Conservation (phyloP, 2,797 vertebrate genomes). For the Mastacembelus armatus region DNA sequence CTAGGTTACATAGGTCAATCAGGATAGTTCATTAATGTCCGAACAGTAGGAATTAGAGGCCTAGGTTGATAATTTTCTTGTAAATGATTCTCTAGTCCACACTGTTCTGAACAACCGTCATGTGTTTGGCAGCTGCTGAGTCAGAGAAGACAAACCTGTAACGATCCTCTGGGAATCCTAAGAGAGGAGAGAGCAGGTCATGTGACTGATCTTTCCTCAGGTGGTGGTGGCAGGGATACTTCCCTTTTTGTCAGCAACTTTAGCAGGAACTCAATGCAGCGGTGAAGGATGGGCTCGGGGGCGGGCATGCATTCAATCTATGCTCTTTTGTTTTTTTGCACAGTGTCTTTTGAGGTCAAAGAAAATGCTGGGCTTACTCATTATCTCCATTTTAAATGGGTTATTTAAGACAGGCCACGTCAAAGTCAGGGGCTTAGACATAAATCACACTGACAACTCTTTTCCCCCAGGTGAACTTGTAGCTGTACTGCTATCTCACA, state of each 20-base stretch:
- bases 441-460: constrained; percentile 74
- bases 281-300: constrained; percentile 77
- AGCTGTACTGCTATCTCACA: constrained; percentile 28
- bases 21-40: not conserved
- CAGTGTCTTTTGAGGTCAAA: constrained; percentile 74
- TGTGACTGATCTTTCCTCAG: constrained; percentile 81
- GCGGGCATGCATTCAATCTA: constrained; percentile 74
- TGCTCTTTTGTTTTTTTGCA: constrained; percentile 78
- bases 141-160: constrained; percentile 61
- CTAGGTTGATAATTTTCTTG: not conserved
- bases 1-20: not conserved
- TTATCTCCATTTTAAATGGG: constrained; percentile 78
- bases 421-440: constrained; percentile 77
- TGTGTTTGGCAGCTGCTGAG: constrained; percentile 58
- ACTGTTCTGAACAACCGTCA: constrained; percentile 13
- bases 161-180: constrained; percentile 53
- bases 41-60: not conserved
- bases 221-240: constrained; percentile 76
- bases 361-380: constrained; percentile 77
- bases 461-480: constrained; percentile 76
- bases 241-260: constrained; percentile 81
- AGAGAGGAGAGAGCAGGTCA: constrained; percentile 52
- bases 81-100: not conserved
- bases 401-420: constrained; percentile 73
- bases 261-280: constrained; percentile 70